Evolutionary conservation across 2,797 vertebrate genomes (phyloP).

Genomic region (Ptychadena robeensis): DNA sequence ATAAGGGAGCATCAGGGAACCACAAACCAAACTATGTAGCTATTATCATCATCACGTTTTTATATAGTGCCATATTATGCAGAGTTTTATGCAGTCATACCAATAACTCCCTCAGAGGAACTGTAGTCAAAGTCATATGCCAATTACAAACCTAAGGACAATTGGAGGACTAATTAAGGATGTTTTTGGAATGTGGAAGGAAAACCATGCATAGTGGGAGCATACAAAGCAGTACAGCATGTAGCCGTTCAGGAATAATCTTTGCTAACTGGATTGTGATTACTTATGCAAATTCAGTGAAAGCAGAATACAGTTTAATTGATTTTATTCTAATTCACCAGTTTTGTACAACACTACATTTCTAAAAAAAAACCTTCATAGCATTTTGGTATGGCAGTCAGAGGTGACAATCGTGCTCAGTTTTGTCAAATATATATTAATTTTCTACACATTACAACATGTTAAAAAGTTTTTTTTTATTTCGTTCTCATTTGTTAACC

Average conservation of each 20-base stretch:
- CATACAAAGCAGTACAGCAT: too few relatives aligned
- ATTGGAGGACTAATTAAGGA: too few relatives aligned
- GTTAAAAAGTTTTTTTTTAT: conserved; percentile 9
- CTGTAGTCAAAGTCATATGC: too few relatives aligned
- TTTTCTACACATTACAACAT: not conserved
- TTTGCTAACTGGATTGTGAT: not conserved
- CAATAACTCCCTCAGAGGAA: too few relatives aligned
- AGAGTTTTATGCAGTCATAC: too few relatives aligned
- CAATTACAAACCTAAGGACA: too few relatives aligned
- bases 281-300: not conserved
- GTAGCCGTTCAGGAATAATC: not conserved
- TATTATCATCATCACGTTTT: too few relatives aligned
- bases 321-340: conserved; percentile 7
- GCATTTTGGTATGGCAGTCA: not conserved
- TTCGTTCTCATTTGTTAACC: conserved; percentile 35
- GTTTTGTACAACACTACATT: not conserved
- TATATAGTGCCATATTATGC: too few relatives aligned
- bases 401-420: conserved; percentile 3
- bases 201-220: too few relatives aligned
- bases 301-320: not conserved
- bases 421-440: not conserved
- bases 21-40: not conserved
- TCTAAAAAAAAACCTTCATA: conserved; percentile 5
- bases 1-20: not conserved
- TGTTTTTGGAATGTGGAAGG: too few relatives aligned